Percentiles rank a stretch among this genome's conserved stretches.
Evolutionary conservation across 2,888 invertebrate genomes (phyloP).

Genomic region (Xanthostigma xanthostigma): DNA sequence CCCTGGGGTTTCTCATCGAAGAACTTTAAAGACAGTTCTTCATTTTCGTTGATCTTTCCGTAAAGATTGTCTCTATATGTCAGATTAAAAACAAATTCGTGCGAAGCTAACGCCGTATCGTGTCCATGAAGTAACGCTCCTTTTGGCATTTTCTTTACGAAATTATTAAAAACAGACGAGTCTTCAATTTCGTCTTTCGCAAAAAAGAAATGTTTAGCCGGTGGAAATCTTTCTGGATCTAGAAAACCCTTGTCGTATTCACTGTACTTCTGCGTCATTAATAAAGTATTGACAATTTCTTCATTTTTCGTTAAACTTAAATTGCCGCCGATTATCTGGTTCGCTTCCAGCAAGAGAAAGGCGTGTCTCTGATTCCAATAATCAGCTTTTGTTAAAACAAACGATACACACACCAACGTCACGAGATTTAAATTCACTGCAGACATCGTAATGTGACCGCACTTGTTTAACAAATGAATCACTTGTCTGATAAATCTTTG

Average conservation of each 20-base stretch:
- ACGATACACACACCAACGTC: neutral
- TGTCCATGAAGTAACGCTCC: neutral
- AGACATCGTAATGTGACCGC: too few species aligned
- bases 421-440: too few species aligned
- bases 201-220: conserved; percentile 1
- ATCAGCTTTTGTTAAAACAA: neutral
- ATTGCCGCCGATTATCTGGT: conserved; percentile 2
- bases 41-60: too few species aligned
- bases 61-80: conserved; percentile 11
- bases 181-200: neutral
- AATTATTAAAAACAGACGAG: neutral
- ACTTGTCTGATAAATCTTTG: too few species aligned
- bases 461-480: too few species aligned
- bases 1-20: neutral
- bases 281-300: conserved; percentile 20
- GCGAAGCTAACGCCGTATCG: neutral
- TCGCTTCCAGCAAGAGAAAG: neutral
- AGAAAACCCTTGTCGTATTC: conserved; percentile 12
- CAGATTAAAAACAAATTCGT: conserved; percentile 9
- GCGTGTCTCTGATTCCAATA: neutral
- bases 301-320: conserved; percentile 19
- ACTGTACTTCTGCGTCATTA: conserved; percentile 23
- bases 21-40: neutral
- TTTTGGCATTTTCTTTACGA: neutral
- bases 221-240: conserved; percentile 3